These are phyloP conservation scores for Marcusenius ussheri DNA, from an alignment of 2,113 vertebrate species.

Conservation along the genomic window DNA sequence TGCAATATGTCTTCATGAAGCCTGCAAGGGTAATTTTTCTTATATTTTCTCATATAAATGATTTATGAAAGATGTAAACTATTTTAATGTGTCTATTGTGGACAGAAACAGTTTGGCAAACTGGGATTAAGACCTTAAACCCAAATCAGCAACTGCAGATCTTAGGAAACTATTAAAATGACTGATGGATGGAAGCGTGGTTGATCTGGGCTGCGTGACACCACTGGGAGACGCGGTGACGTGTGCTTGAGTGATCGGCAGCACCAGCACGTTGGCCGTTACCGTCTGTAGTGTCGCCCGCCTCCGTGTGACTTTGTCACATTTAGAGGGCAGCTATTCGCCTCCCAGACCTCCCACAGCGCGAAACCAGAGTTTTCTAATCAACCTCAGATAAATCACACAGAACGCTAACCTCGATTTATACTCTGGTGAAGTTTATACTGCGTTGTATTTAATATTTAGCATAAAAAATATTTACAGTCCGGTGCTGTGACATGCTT, in stretches of 20 bases:
- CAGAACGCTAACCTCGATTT: neutral
- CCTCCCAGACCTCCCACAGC: neutral
- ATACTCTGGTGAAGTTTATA: neutral
- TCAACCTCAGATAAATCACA: neutral
- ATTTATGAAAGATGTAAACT: neutral
- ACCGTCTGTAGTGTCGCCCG: neutral
- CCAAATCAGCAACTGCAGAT: neutral
- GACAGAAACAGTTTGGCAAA: neutral
- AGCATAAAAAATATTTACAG: neutral
- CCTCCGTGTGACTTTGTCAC: neutral
- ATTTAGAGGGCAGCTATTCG: neutral
- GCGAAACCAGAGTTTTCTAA: neutral
- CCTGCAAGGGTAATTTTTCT: neutral
- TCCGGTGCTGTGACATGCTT: neutral
- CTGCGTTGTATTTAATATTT: neutral
- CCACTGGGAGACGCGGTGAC: neutral
- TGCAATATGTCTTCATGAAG: neutral
- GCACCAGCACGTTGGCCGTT: neutral
- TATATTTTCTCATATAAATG: conserved; percentile 1
- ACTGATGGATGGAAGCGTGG: neutral
- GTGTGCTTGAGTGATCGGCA: neutral
- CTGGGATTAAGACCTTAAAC: neutral
- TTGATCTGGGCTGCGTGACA: neutral
- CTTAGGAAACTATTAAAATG: neutral
- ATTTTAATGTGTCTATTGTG: neutral